Conservation (phyloP, 2,797 vertebrate species). For the Sebastiscus albofasciatus region DNA sequence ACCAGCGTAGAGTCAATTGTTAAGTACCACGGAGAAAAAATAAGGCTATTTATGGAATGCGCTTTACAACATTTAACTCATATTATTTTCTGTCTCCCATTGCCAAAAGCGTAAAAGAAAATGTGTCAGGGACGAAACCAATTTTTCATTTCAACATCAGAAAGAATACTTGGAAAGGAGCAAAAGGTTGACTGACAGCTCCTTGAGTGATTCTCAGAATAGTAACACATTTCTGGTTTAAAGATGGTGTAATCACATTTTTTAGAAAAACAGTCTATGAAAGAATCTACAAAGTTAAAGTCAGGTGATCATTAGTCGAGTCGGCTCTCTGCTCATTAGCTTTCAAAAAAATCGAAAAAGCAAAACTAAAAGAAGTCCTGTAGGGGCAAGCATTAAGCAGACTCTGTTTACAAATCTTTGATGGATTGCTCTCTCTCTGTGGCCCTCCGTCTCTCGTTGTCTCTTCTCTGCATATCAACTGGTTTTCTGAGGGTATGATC, state of each 20-base stretch:
- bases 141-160: not conserved
- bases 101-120: not conserved
- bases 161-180: not conserved
- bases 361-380: slow-evolving; percentile 31
- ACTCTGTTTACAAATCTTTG: slow-evolving; percentile 53
- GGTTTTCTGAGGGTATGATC: slow-evolving; percentile 45
- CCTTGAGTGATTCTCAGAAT: not conserved
- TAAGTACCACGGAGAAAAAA: not conserved
- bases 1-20: not conserved
- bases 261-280: not conserved
- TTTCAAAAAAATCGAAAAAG: slow-evolving; percentile 23
- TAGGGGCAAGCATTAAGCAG: slow-evolving; percentile 33
- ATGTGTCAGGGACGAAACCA: not conserved
- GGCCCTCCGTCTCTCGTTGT: slow-evolving; percentile 36
- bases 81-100: not conserved
- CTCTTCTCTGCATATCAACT: slow-evolving; percentile 58
- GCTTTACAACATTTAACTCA: not conserved
- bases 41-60: not conserved
- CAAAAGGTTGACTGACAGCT: not conserved
- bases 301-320: slow-evolving; percentile 15
- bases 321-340: slow-evolving; percentile 17
- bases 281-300: slow-evolving; percentile 20
- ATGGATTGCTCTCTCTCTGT: slow-evolving; percentile 42
- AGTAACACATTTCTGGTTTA: slow-evolving; percentile 1
- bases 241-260: not conserved